Conservation (phyloP, 2,113 vertebrate species). For the Caretta caretta region DNA sequence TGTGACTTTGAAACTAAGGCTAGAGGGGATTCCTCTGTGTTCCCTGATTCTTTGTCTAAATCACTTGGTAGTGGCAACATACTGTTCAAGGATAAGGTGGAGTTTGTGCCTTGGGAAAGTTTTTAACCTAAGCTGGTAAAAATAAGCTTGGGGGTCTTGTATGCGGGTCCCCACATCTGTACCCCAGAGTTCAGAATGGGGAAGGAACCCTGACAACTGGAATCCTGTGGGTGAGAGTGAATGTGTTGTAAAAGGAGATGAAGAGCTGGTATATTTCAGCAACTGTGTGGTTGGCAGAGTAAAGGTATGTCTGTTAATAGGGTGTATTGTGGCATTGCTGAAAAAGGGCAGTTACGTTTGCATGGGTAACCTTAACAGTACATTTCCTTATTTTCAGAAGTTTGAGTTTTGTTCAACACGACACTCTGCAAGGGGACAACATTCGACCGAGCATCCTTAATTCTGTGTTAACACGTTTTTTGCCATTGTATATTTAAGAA, state of each 20-base stretch:
- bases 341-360: not conserved
- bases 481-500: not conserved
- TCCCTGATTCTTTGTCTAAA: too few relatives aligned
- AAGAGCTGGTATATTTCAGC: not conserved
- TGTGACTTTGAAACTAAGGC: too few relatives aligned
- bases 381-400: not conserved
- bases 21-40: too few relatives aligned
- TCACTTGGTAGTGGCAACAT: too few relatives aligned
- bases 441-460: not conserved
- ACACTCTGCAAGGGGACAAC: not conserved
- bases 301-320: not conserved
- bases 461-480: not conserved
- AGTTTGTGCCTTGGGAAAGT: too few relatives aligned
- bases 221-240: not conserved
- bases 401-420: not conserved
- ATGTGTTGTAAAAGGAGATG: not conserved
- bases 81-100: too few relatives aligned
- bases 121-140: too few relatives aligned
- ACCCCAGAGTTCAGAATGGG: too few relatives aligned
- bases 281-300: not conserved
- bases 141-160: too few relatives aligned
- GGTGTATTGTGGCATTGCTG: not conserved
- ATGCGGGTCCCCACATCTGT: too few relatives aligned
- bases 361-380: not conserved
- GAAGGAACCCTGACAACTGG: too few relatives aligned